These are phyloP conservation scores for Triplophysa bombifrons DNA, from an alignment of 2,797 vertebrate genomes.

Conservation along the genomic window DNA sequence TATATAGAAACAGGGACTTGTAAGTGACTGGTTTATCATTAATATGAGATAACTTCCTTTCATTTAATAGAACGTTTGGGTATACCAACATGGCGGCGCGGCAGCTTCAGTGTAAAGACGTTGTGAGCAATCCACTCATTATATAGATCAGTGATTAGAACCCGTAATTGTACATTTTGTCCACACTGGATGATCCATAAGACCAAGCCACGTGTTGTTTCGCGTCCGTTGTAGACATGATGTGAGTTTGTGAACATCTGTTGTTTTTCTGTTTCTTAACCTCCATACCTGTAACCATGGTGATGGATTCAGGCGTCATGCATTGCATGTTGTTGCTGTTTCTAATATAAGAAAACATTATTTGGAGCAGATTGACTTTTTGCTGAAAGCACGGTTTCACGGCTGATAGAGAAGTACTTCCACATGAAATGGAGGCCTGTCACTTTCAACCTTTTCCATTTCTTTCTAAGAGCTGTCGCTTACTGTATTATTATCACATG, in stretches of 20 bases:
- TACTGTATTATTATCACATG: conserved; percentile 2
- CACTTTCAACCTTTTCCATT: neutral
- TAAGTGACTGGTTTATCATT: too few relatives aligned
- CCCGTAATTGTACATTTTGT: too few relatives aligned
- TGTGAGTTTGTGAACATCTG: neutral
- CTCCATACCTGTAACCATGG: neutral
- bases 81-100: too few relatives aligned
- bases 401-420: neutral
- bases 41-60: too few relatives aligned
- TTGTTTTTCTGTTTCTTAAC: neutral
- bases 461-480: neutral
- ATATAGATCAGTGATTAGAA: too few relatives aligned
- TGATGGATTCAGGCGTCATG: neutral
- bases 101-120: too few relatives aligned
- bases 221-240: too few relatives aligned
- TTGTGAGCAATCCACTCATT: too few relatives aligned
- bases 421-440: conserved; percentile 2
- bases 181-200: too few relatives aligned
- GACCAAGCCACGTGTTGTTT: too few relatives aligned
- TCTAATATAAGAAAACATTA: neutral
- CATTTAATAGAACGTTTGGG: too few relatives aligned
- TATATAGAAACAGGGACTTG: too few relatives aligned
- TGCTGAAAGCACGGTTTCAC: neutral
- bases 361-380: neutral
- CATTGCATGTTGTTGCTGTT: neutral